Conservation (phyloP, 1,140 invertebrate species). For the Tetragonula clypearis region DNA sequence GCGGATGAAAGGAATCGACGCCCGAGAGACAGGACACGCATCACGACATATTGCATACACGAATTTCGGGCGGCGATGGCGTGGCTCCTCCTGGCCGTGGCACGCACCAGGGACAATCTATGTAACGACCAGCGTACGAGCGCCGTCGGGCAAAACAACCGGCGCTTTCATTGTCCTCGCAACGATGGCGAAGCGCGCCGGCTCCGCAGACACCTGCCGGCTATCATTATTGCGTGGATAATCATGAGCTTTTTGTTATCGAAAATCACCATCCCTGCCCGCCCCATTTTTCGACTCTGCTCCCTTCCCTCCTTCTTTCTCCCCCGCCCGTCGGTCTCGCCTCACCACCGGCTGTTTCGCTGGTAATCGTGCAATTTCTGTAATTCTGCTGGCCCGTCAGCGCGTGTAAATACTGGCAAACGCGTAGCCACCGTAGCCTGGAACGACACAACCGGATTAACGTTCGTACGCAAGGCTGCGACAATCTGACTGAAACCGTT, state of each 20-base stretch:
- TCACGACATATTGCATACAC: conserved; percentile 77
- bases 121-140: conserved; percentile 59
- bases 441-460: conserved; percentile 13
- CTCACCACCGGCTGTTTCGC: conserved; percentile 27
- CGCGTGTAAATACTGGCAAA: conserved; percentile 43
- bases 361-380: conserved; percentile 67
- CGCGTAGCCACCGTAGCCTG: conserved; percentile 4
- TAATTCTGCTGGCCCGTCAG: conserved; percentile 49
- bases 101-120: conserved; percentile 63
- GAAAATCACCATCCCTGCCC: conserved; percentile 60
- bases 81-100: conserved; percentile 55
- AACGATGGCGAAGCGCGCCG: conserved; percentile 60
- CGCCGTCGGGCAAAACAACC: conserved; percentile 65
- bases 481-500: conserved; percentile 16
- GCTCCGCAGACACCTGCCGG: conserved; percentile 74
- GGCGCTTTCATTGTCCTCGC: conserved; percentile 71
- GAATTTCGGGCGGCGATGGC: conserved; percentile 60
- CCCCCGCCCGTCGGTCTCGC: background rate
- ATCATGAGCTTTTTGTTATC: conserved; percentile 77
- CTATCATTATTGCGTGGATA: conserved; percentile 74
- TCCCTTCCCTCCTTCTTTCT: background rate
- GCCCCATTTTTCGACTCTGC: background rate
- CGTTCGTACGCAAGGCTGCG: background rate
- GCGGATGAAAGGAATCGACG: background rate
- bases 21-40: conserved; percentile 54